Evolutionary conservation across 2,888 invertebrate species (phyloP).

Genomic region (Caenorhabditis plicata): DNA sequence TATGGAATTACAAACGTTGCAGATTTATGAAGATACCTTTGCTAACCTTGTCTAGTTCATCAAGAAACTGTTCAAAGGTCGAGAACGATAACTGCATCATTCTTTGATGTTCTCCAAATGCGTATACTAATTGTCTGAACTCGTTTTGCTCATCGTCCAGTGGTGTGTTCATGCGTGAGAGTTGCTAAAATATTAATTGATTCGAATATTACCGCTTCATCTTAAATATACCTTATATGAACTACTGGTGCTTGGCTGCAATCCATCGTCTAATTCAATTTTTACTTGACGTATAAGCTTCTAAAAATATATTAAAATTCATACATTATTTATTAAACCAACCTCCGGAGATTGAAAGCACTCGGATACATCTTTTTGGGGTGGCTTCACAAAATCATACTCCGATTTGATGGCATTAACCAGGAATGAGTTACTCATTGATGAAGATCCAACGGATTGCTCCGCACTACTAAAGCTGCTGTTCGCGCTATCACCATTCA

Average conservation of each 20-base stretch:
- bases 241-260: constrained; percentile 19
- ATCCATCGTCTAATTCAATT: constrained; percentile 25
- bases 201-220: background rate
- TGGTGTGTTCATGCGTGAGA: constrained; percentile 21
- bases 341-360: constrained; percentile 5
- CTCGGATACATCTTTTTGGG: constrained; percentile 12
- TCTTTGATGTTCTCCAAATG: constrained; percentile 49
- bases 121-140: constrained; percentile 33
- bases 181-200: constrained; percentile 1
- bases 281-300: constrained; percentile 9
- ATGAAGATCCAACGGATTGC: background rate
- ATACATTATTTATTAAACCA: background rate
- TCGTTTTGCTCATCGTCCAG: constrained; percentile 26
- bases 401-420: constrained; percentile 24
- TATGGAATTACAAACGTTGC: background rate
- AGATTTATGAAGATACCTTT: background rate
- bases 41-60: constrained; percentile 26
- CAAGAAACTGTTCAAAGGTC: constrained; percentile 47
- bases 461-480: constrained; percentile 10
- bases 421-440: constrained; percentile 5
- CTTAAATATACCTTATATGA: constrained; percentile 3
- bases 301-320: background rate
- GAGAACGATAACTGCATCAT: constrained; percentile 55
- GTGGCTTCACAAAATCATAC: constrained; percentile 16
- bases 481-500: constrained; percentile 13